Conservation (phyloP, 1,140 invertebrate genomes). For the Polypedilum pembai region DNA sequence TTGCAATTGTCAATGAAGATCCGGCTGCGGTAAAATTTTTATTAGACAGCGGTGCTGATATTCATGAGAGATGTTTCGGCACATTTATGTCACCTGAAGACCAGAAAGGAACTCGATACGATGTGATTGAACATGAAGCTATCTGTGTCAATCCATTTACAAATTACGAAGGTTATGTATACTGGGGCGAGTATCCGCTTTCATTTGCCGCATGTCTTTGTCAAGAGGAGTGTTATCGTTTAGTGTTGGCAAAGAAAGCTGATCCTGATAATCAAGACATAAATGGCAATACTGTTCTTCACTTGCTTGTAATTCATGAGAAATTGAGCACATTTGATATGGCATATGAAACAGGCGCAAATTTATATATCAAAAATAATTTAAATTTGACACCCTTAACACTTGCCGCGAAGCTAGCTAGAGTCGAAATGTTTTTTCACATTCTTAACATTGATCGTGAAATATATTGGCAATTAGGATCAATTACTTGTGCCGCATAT, state of each 20-base stretch:
- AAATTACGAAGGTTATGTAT: slow-evolving; percentile 95
- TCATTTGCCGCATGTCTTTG: slow-evolving; percentile 93
- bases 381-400: slow-evolving; percentile 88
- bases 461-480: slow-evolving; percentile 94
- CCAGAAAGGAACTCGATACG: slow-evolving; percentile 81
- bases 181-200: slow-evolving; percentile 97
- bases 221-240: slow-evolving; percentile 93
- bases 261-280: slow-evolving; percentile 92
- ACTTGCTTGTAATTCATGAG: slow-evolving; percentile 94
- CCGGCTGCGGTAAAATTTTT: slow-evolving; percentile 95
- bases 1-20: slow-evolving; percentile 97
- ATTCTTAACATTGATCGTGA: slow-evolving; percentile 90
- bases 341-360: slow-evolving; percentile 85
- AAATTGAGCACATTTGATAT: slow-evolving; percentile 90
- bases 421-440: slow-evolving; percentile 92
- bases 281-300: slow-evolving; percentile 94
- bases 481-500: slow-evolving; percentile 94
- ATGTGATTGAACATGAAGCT: slow-evolving; percentile 87
- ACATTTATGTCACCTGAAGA: slow-evolving; percentile 97
- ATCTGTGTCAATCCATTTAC: slow-evolving; percentile 77
- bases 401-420: slow-evolving; percentile 84
- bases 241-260: slow-evolving; percentile 89
- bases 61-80: slow-evolving; percentile 84
- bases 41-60: slow-evolving; percentile 82
- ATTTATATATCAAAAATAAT: slow-evolving; percentile 75